These are phyloP conservation scores for Parasteatoda lunata DNA, from an alignment of 2,888 invertebrate genomes.

Conservation along the genomic window DNA sequence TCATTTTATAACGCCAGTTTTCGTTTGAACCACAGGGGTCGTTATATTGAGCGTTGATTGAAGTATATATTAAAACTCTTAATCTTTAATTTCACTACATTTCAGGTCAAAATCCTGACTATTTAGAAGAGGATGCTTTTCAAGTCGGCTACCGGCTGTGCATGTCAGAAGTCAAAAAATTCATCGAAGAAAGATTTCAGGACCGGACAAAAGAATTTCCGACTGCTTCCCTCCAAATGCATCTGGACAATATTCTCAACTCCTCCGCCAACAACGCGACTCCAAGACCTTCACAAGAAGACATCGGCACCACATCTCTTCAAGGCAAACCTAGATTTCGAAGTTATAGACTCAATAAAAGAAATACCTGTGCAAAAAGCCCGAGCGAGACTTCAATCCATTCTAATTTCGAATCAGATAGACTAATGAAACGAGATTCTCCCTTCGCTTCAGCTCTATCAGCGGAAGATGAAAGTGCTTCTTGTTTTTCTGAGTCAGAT, in stretches of 20 bases:
- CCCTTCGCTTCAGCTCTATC: not conserved
- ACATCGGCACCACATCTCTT: not conserved
- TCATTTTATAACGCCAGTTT: too few species aligned
- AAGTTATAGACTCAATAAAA: not conserved
- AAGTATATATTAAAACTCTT: too few species aligned
- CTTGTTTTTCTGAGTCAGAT: not conserved
- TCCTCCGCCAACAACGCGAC: not conserved
- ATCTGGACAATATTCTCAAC: not conserved
- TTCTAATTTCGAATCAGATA: too few species aligned
- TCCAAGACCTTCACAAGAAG: not conserved
- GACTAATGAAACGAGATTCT: not conserved
- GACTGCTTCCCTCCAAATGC: not conserved
- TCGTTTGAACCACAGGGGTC: too few species aligned
- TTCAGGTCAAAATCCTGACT: not conserved
- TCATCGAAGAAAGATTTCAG: not conserved
- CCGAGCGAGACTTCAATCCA: too few species aligned
- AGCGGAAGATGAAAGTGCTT: constrained; percentile 10
- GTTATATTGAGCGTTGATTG: too few species aligned
- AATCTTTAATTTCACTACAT: not conserved
- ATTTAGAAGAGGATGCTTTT: constrained; percentile 12
- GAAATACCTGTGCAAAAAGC: not conserved
- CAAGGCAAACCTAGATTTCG: not conserved
- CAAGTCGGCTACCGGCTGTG: constrained; percentile 46
- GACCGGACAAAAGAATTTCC: not conserved
- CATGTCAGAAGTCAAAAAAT: constrained; percentile 46